Evolutionary conservation across 2,797 vertebrate genomes (phyloP), one percentile per base, ranked within the genome.

Genomic region (Salarias fasciatus): DNA sequence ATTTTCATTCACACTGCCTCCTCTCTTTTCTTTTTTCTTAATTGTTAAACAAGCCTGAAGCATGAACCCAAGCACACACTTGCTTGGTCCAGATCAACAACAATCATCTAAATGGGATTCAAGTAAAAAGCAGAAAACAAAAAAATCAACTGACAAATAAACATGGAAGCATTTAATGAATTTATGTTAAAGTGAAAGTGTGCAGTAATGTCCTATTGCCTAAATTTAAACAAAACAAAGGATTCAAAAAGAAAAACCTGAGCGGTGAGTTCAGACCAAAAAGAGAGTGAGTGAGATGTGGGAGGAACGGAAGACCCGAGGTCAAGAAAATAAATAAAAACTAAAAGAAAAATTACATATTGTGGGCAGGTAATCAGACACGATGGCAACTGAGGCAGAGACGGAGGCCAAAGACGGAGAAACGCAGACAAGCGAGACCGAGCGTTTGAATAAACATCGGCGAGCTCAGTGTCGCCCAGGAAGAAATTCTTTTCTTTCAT

Each of bases 401-500:
- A 28, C 6, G 4, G 54, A 18, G 7, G 47, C 35, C 53, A 64
- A 45, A 36, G 37, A 71, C 64, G 50, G 72, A 66, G 54, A 69
- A 33, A 72, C 43, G 68, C 50, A 61, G 59, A 72, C 77, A 53
- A 53, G 55, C 1, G 35, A 80, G 64, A 71, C 71, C 77, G 60
- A 72, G 74, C 41, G 79, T 76, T 49, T 83, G 83, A 75, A 78
- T 86, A 85, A 85, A 87, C 83, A 85, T 50, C 38, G 30, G 69
- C 66, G 62, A 79, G 81, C 74, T 75, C 78, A 62, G 75, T 60
- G 82, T 85, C 79, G 51, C 86, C 83, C 84, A 71, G 76, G 77
- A 87, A 87, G 79, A 82, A 77, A 83, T 86, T 71, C 13, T 85
- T 77, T 15, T 67, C 80, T 89, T 88, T 91, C 84, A 91, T 80